Evolutionary conservation across 2,797 vertebrate species (phyloP), one percentile per base, ranked within the genome.

Genomic region (Leptoclinus maculatus): DNA sequence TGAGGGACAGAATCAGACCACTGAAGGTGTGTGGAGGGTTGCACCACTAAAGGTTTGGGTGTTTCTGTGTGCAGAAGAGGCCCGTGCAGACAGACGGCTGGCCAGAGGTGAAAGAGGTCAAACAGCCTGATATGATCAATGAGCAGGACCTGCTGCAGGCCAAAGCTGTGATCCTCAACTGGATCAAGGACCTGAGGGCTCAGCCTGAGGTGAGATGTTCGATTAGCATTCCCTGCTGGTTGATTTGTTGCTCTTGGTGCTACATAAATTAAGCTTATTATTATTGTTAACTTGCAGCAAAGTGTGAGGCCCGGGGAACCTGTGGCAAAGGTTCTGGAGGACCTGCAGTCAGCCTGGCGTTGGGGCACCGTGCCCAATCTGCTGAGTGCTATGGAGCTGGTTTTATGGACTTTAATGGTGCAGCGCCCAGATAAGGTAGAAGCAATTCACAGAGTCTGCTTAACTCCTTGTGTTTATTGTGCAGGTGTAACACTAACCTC

Each of bases 281-380:
- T 17, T 1, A 32, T 4, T 63, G 13, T 82, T 12, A n/a, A 66
- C 56, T 32, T 76, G 43, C 54, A 96, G 95, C 93, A 95, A 91
- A 95, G 94, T 0, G 93, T 96, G 45, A 94, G 93, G 93, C 95
- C 95, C 0, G 95, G 95, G 5, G 93, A 95, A 69, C 85, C 92
- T 1, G 92, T 96, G 83, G 90, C 85, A 2, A 90, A 91, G 72
- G 89, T 78, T 34, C 81, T 96, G 92, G 93, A 94, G 45, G 95
- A 96, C 74, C 82, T 96, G 73, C 92, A 95, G 87, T 91, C 91
- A 0, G 93, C 94, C 32, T 96, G 95, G 95, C 93, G 91, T 3
- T 94, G 93, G 89, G 93, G 94, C 7, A 91, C 82, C 1, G 76
- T 78, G 2, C 84, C 93, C 47, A 92, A 91, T 58, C 93, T 96